Evolutionary conservation across 2,797 vertebrate genomes (phyloP), one percentile per base, ranked within the genome.

Genomic region (Mus spretus): DNA sequence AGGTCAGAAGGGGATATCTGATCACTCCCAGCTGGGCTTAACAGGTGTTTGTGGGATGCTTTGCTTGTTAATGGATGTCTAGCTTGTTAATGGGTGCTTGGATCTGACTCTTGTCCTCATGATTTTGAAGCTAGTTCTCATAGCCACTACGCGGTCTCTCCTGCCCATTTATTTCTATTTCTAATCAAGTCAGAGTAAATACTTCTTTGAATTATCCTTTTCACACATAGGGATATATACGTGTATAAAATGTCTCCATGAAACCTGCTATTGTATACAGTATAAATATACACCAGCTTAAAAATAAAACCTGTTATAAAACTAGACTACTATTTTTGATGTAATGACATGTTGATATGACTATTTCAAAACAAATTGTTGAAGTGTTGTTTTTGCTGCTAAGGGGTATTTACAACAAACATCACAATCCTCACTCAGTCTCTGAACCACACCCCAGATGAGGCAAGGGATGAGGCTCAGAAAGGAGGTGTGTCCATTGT

Each of bases 291-390:
- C 20, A 2, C 37, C 37, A 34, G 26, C 12, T n/a, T 50, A 57
- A 80, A 80, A 80, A 80, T 34, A 53, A 44, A 53, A 53, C 53
- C 50, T 85, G 15, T 88, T 94, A 88, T 81, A 93, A 92, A 96
- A 84, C 74, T 96, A 94, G 95, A 34, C 79, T 96, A 94, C 44
- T 93, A 11, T 89, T 96, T 95, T 92, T 93, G 26, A 95, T 95
- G 59, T 93, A 96, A 91, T 9, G 50, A 90, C 81, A 96, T 85
- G 94, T 94, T 97, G 90, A 96, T 67, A 70, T n/a, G 74, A 88
- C 22, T 67, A 26, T 95, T 96, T 97, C 87, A 95, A 97, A 94
- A 59, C 78, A 94, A 93, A 95, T 67, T 93, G 81, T n/a, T 95
- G 63, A 95, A 85, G 81, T 40, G 85, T 59, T 97, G 40, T 93